A percentile compares a stretch with the other conserved stretches of the same genome.
Evolutionary conservation across 2,888 invertebrate species (phyloP).

Genomic region (Danaus chrysippus): DNA sequence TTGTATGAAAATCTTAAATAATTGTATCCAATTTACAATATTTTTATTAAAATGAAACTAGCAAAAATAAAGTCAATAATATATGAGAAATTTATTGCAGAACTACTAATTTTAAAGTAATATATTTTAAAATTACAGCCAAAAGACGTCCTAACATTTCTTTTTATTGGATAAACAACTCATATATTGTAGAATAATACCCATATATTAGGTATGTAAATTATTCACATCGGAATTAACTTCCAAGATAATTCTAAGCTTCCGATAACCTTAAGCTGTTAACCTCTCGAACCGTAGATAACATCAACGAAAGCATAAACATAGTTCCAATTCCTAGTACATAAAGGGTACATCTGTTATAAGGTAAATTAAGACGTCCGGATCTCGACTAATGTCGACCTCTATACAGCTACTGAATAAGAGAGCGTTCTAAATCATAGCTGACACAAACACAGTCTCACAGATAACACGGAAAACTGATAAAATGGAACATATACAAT

Average conservation of each 20-base stretch:
- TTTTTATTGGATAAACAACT: too few relatives aligned
- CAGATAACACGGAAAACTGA: not conserved
- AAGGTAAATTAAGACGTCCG: conserved; percentile 58
- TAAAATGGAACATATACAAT: not conserved
- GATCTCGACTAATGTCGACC: conserved; percentile 61
- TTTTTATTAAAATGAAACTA: too few relatives aligned
- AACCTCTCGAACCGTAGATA: not conserved
- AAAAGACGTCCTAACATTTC: too few relatives aligned
- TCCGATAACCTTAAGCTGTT: not conserved
- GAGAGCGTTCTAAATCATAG: conserved; percentile 49
- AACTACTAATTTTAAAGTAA: too few relatives aligned
- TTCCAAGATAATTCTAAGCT: not conserved
- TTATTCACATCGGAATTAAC: not conserved
- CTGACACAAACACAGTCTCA: conserved; percentile 22
- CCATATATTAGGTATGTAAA: not conserved
- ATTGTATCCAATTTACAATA: not conserved
- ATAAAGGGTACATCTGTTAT: conserved; percentile 17
- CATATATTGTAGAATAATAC: too few relatives aligned
- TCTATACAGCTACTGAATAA: conserved; percentile 44
- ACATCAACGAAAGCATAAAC: conserved; percentile 2
- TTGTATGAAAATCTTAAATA: not conserved
- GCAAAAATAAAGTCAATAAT: too few relatives aligned
- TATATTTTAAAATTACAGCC: too few relatives aligned
- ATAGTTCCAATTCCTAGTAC: conserved; percentile 10
- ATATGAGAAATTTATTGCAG: too few relatives aligned